phyloP scores from a whole-genome alignment of 2,113 vertebrate genomes.

The Anas platyrhynchos region DNA sequence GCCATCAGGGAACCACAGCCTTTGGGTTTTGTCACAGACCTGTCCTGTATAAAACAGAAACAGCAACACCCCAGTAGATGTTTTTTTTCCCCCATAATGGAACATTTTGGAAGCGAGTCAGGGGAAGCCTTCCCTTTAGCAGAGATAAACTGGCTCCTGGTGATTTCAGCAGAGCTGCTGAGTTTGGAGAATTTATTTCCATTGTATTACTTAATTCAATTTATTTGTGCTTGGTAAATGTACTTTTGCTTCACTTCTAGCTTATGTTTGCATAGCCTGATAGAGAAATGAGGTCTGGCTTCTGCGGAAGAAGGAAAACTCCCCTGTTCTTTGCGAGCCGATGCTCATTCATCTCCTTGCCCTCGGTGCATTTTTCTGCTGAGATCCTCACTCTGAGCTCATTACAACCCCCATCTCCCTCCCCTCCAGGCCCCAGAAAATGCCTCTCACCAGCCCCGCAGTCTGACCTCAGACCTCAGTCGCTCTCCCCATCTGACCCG shows the following conservation, averaged over 20 bases:
- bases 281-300: constrained; percentile 7
- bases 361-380: constrained; percentile 16
- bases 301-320: neutral
- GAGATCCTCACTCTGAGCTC: constrained; percentile 2
- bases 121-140: neutral
- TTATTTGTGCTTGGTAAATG: neutral
- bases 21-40: neutral
- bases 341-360: constrained; percentile 47
- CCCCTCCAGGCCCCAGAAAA: constrained; percentile 37
- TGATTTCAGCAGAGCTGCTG: neutral
- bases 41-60: neutral
- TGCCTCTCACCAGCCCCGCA: neutral
- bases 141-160: neutral
- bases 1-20: neutral
- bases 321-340: neutral
- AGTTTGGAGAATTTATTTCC: neutral
- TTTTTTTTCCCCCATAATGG: neutral
- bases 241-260: neutral
- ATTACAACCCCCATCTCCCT: constrained; percentile 24
- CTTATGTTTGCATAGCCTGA: neutral
- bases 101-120: neutral
- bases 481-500: constrained; percentile 46
- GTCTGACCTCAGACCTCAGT: constrained; percentile 50
- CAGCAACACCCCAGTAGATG: neutral
- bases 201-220: neutral